Conservation (phyloP, 2,113 vertebrate genomes). For the Pipra filicauda region DNA sequence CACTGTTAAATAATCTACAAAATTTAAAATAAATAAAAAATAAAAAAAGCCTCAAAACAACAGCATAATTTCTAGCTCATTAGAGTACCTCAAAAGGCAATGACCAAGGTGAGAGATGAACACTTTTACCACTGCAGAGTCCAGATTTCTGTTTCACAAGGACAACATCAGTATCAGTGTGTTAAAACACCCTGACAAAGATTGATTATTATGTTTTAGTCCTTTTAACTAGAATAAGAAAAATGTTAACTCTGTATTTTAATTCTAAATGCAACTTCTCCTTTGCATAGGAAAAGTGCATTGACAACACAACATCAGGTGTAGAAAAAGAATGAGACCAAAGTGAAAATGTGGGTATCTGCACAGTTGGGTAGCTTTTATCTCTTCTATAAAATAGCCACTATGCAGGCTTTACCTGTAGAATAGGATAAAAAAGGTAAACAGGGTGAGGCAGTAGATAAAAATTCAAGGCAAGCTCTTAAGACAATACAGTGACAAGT, state of each 20-base stretch:
- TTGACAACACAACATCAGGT: neutral
- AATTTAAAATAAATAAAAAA: neutral
- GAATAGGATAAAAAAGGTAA: neutral
- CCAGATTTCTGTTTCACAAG: neutral
- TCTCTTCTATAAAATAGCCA: neutral
- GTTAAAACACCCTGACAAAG: neutral
- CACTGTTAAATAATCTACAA: neutral
- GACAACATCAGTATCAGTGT: neutral
- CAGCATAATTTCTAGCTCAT: neutral
- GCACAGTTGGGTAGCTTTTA: neutral
- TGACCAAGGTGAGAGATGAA: neutral
- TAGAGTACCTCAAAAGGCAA: neutral
- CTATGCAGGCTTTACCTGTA: neutral
- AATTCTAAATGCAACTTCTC: neutral
- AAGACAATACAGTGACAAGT: neutral
- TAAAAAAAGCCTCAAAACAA: neutral
- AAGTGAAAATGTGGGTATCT: neutral
- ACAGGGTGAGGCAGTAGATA: neutral
- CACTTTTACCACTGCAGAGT: neutral
- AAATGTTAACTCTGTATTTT: neutral
- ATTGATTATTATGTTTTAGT: neutral
- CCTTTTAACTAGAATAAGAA: neutral
- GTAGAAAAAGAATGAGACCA: neutral
- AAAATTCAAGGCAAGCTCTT: neutral
- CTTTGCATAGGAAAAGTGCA: neutral